phyloP scores from a whole-genome alignment of 2,888 invertebrate species.

The Chrysolina americana region DNA sequence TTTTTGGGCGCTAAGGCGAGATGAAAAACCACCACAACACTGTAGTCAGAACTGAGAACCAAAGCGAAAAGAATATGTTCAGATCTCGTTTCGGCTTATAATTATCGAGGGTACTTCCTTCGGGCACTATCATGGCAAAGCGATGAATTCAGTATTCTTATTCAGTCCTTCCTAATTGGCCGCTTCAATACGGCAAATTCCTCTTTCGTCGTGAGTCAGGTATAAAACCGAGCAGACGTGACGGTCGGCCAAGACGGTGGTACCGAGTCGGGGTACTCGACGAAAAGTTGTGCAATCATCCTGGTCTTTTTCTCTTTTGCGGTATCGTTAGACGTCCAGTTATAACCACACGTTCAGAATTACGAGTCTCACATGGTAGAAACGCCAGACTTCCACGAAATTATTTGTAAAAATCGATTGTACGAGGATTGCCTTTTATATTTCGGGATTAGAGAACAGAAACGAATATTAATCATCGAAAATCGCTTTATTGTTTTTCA shows the following conservation, averaged over 20 bases:
- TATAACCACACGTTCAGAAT: not conserved
- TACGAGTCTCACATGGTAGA: not conserved
- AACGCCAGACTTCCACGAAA: not conserved
- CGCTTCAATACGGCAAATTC: constrained; percentile 17
- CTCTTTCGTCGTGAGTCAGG: constrained; percentile 21
- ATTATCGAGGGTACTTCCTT: constrained; percentile 4
- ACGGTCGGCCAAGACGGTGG: not conserved
- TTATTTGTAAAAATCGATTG: too few species aligned
- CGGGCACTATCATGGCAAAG: constrained; percentile 1
- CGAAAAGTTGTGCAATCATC: constrained; percentile 23
- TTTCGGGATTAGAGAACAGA: too few species aligned
- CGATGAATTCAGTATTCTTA: constrained; percentile 4
- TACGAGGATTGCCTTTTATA: too few species aligned
- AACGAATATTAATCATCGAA: too few species aligned
- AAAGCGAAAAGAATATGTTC: not conserved
- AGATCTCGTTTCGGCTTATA: constrained; percentile 4
- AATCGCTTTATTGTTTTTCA: too few species aligned
- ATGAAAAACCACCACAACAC: not conserved
- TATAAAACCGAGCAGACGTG: constrained; percentile 6
- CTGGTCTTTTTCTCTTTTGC: constrained; percentile 4
- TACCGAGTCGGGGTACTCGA: constrained; percentile 5
- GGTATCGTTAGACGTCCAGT: constrained; percentile 11
- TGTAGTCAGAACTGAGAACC: not conserved
- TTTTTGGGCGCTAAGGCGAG: not conserved
- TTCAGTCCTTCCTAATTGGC: constrained; percentile 18